Base-by-base conservation (phyloP, 2,888 invertebrate genomes). In the Muscina levida region DNA sequence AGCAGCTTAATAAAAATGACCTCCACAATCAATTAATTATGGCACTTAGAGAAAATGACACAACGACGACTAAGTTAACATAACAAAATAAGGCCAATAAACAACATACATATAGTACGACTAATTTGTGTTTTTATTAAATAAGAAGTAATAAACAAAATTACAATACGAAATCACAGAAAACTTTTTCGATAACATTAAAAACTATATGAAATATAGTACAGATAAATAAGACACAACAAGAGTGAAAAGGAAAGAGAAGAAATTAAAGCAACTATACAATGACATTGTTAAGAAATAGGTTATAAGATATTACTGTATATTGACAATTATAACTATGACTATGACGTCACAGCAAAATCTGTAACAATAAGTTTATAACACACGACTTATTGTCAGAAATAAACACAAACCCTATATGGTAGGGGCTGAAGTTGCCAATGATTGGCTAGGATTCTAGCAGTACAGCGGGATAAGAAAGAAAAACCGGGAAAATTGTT, bases 161-260 rank as follows among this genome's bases (percentile, higher is more conserved):
- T 17, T 31, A 22, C 48, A 53, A 26, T n/a, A 62, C 51, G 71
- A 39, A 51, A 24, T 59, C 42, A 62, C 31, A 62, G 8, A 62
- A 51, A 72, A 72, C 59, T 77, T 72, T 66, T 72, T 31, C 71
- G 72, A 72, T 72, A 77, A 48, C 62, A 72, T 62, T 62, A 72
- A 51, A 53, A 72, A 62, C 22, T 37, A 56, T 46, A 72, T 39
- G 39, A 39, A 53, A 2, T 22, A 53, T 2, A 1, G 10, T 13
- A 53, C 3, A 24, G 53, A 10, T 13, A 22, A 5, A 19, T 19
- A 22, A 22, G 22, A 17, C 17, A 5, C 3, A 31, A 31, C 31
- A 31, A 31, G 3, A n/a, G 17, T 15, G 46, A 17, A 15, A 2
- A 17, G 15, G 46, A 46, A 17, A 17, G 5, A 4, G 17, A 46